Evolutionary conservation across 2,888 invertebrate species (phyloP).

Genomic region (Mimachlamys varia): DNA sequence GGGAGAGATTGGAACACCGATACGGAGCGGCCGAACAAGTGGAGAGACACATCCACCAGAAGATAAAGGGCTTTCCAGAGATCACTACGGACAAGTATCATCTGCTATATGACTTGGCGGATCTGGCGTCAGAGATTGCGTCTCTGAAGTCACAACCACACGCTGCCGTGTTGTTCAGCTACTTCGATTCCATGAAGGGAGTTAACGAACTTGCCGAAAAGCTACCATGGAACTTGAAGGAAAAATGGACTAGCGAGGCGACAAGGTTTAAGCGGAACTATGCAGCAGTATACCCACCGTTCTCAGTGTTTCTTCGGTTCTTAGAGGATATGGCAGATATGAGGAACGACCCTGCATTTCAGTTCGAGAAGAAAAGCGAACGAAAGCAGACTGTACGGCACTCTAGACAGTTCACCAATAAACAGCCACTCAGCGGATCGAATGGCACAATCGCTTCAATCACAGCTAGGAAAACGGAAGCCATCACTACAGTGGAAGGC

Average conservation of each 20-base stretch:
- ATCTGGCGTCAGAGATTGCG: constrained; percentile 43
- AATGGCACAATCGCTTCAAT: no score
- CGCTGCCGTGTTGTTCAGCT: constrained; percentile 33
- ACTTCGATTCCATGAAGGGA: constrained; percentile 46
- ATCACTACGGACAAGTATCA: constrained; percentile 40
- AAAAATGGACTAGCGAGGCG: constrained; percentile 53
- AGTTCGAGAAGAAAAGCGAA: no score
- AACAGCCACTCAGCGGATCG: no score
- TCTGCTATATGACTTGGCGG: constrained; percentile 41
- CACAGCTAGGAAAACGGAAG: no score
- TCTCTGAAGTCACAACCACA: constrained; percentile 44
- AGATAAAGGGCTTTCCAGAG: constrained; percentile 2
- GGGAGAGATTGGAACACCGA: constrained; percentile 43
- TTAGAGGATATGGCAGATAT: constrained; percentile 46
- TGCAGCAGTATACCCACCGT: background rate
- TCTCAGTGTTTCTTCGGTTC: constrained; percentile 47
- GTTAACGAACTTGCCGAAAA: constrained; percentile 48
- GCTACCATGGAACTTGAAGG: constrained; percentile 51
- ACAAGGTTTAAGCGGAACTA: constrained; percentile 46
- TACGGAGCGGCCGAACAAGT: constrained; percentile 41
- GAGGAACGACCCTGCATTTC: constrained; percentile 54
- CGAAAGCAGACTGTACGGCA: no score
- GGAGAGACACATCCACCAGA: constrained; percentile 6
- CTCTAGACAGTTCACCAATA: no score
- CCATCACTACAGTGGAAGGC: no score